These are phyloP conservation scores for Chlorodrepanis virens DNA, from an alignment of 2,113 vertebrate genomes.

Conservation along the genomic window DNA sequence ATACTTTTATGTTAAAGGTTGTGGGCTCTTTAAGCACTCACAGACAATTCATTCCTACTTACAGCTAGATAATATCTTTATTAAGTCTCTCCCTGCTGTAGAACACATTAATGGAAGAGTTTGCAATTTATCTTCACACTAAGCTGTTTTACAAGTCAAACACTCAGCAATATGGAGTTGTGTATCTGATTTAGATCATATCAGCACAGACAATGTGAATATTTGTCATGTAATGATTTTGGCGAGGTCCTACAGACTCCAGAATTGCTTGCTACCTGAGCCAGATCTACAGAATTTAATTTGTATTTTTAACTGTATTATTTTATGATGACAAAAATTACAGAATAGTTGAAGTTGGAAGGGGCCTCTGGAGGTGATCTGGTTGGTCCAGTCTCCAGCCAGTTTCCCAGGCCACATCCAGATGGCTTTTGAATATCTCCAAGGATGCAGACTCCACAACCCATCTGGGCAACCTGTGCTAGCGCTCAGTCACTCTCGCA, in stretches of 20 bases:
- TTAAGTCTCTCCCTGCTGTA: background rate
- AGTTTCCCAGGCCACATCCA: background rate
- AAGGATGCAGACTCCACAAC: background rate
- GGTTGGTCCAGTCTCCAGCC: background rate
- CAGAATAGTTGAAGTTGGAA: background rate
- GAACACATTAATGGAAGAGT: background rate
- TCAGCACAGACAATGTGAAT: background rate
- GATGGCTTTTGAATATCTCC: background rate
- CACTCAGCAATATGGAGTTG: background rate
- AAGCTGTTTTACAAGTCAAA: background rate
- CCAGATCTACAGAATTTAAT: background rate
- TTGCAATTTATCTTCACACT: background rate
- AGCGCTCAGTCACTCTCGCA: background rate
- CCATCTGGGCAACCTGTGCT: background rate
- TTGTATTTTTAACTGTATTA: background rate
- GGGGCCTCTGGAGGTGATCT: background rate
- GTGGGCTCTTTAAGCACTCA: background rate
- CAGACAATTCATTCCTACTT: background rate
- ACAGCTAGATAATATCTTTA: background rate
- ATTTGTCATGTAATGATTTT: background rate
- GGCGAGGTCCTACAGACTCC: background rate
- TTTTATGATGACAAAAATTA: background rate
- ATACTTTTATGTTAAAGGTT: background rate
- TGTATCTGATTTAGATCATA: background rate
- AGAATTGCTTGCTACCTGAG: background rate